A percentile compares a stretch with the other conserved stretches of the same genome.
Conservation (phyloP, 2,797 vertebrate genomes). For the Ctenosaura bakeri region DNA sequence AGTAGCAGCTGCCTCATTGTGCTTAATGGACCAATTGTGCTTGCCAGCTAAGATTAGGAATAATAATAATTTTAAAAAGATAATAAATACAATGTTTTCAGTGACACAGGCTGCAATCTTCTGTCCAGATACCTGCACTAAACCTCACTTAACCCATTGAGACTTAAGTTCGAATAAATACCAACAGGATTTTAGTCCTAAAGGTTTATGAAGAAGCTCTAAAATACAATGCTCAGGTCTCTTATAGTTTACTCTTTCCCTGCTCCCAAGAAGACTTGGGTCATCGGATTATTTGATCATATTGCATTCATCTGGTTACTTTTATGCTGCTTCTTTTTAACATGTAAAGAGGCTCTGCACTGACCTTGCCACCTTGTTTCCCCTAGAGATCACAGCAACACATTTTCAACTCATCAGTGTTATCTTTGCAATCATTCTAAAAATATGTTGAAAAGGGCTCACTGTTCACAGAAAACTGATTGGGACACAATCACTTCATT, state of each 20-base stretch:
- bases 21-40: too few relatives aligned
- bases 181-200: neutral
- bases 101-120: neutral
- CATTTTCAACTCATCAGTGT: conserved; percentile 2
- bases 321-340: neutral
- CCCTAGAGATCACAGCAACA: neutral
- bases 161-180: neutral
- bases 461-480: neutral
- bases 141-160: neutral
- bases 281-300: neutral
- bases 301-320: neutral
- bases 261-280: neutral
- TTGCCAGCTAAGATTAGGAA: neutral
- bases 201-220: neutral
- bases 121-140: neutral
- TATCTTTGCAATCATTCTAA: neutral
- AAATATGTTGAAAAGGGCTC: neutral
- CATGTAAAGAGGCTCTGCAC: neutral
- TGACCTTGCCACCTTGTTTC: neutral
- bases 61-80: too few relatives aligned
- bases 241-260: neutral
- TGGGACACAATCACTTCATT: neutral
- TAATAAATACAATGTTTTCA: neutral
- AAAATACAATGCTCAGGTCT: neutral
- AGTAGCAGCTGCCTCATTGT: too few relatives aligned